Evolutionary conservation across 1,140 invertebrate genomes (phyloP).

Genomic region (Drosophila elegans): DNA sequence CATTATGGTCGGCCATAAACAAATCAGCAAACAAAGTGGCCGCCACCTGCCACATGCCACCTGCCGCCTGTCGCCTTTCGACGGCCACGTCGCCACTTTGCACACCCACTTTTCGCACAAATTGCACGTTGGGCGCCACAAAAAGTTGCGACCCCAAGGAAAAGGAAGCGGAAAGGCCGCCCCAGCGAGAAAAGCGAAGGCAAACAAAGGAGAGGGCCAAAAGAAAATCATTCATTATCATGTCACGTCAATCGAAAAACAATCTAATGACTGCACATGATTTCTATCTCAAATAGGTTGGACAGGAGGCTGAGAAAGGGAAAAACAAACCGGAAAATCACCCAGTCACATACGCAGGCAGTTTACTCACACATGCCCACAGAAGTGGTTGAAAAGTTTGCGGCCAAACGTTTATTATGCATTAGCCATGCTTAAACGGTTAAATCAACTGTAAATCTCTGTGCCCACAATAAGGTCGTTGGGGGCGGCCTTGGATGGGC

Average conservation of each 20-base stretch:
- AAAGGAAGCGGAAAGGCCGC: conserved; percentile 52
- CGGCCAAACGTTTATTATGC: conserved; percentile 75
- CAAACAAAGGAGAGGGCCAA: conserved; percentile 31
- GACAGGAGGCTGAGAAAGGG: conserved; percentile 27
- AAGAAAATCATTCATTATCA: conserved; percentile 81
- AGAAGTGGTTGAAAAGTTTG: conserved; percentile 65
- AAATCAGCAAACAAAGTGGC: conserved; percentile 66
- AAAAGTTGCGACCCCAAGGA: conserved; percentile 34
- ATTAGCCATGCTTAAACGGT: conserved; percentile 77
- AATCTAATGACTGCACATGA: conserved; percentile 84
- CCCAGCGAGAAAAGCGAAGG: conserved; percentile 15
- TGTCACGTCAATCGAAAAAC: conserved; percentile 84
- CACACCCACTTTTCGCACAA: conserved; percentile 48
- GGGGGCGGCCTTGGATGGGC: conserved; percentile 27
- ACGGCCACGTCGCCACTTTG: conserved; percentile 46
- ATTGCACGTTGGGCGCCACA: conserved; percentile 55
- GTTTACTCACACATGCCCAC: conserved; percentile 6
- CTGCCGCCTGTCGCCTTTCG: conserved; percentile 19
- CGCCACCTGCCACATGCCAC: conserved; percentile 21
- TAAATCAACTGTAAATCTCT: conserved; percentile 81
- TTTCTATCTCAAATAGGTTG: conserved; percentile 78
- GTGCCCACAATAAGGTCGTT: conserved; percentile 49
- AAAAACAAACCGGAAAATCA: conserved; percentile 17
- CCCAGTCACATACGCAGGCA: conserved; percentile 18
- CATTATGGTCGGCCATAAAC: conserved; percentile 72